Evolutionary conservation across 2,888 invertebrate species (phyloP).

Genomic region (Prostheceraeus crozeri): DNA sequence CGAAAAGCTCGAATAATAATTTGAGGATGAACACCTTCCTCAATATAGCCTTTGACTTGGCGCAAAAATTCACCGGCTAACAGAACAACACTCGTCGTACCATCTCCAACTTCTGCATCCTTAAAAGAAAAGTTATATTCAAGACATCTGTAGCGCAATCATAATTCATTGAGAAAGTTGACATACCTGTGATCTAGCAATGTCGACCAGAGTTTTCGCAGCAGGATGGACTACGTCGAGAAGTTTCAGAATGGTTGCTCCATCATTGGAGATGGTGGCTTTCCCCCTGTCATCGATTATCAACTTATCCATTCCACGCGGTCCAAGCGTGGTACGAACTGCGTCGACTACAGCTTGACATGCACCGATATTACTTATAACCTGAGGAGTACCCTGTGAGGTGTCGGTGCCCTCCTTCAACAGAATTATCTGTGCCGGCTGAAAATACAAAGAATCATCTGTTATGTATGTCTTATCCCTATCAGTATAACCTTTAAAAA

Average conservation of each 20-base stretch:
- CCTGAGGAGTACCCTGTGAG: conserved; percentile 82
- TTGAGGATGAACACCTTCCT: conserved; percentile 91
- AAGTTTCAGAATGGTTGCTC: conserved; percentile 96
- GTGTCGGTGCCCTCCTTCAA: conserved; percentile 91
- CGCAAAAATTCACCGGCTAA: conserved; percentile 89
- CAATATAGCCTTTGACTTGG: conserved; percentile 84
- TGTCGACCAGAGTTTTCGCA: conserved; percentile 91
- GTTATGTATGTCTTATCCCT: too few relatives aligned
- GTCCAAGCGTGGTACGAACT: conserved; percentile 91
- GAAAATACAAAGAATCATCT: too few relatives aligned
- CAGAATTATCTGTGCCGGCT: conserved; percentile 92
- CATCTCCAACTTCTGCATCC: conserved; percentile 77
- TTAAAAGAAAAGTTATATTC: too few relatives aligned
- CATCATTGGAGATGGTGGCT: conserved; percentile 96
- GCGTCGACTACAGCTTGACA: conserved; percentile 87
- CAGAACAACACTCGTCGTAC: conserved; percentile 92
- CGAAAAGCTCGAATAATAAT: conserved; percentile 81
- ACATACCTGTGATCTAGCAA: conserved; percentile 98
- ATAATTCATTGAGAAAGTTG: too few relatives aligned
- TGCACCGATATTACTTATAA: conserved; percentile 92
- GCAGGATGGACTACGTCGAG: conserved; percentile 95
- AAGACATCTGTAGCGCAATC: too few relatives aligned
- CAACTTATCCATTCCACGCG: conserved; percentile 97
- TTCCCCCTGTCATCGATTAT: conserved; percentile 82
- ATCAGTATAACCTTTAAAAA: too few relatives aligned